phyloP scores from a whole-genome alignment of 35 echinoderm and acorn worm genomes.

The Eucidaris tribuloides region DNA sequence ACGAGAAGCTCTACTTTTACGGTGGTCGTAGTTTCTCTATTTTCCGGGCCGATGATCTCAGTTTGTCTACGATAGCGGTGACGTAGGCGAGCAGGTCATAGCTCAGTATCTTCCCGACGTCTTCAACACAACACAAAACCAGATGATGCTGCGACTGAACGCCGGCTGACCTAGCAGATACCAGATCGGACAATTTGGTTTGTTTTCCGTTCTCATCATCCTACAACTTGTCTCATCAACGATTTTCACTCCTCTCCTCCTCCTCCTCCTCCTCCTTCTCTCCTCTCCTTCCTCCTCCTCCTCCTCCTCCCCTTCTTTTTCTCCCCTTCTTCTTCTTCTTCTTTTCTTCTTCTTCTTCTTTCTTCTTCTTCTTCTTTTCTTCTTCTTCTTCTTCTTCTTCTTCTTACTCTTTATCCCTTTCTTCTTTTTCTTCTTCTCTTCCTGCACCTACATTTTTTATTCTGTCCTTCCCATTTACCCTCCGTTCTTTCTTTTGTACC shows the following conservation, averaged over 20 bases:
- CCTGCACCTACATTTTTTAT: not conserved
- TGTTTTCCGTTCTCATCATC: no score
- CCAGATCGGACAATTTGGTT: no score
- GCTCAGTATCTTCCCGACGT: slow-evolving; percentile 46
- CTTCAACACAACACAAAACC: slow-evolving; percentile 63
- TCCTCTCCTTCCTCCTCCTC: not conserved
- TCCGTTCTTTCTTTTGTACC: not conserved
- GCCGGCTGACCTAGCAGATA: no score
- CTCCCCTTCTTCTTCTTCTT: not conserved
- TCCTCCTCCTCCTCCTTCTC: not conserved
- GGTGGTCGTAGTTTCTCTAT: slow-evolving; percentile 60
- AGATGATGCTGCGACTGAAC: slow-evolving; percentile 39
- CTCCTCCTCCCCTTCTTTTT: not conserved
- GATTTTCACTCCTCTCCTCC: not conserved
- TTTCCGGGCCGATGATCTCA: slow-evolving; percentile 9
- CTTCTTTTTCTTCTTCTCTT: not conserved
- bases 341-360: not conserved
- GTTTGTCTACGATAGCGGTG: slow-evolving; percentile 71
- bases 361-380: not conserved
- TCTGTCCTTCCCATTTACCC: not conserved
- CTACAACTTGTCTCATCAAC: no score
- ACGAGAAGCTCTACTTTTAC: slow-evolving; percentile 45
- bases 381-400: not conserved
- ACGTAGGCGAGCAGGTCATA: slow-evolving; percentile 58
- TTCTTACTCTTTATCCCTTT: not conserved